Evolutionary conservation across 1,140 invertebrate species (phyloP).

Genomic region (Tachypleus tridentatus): DNA sequence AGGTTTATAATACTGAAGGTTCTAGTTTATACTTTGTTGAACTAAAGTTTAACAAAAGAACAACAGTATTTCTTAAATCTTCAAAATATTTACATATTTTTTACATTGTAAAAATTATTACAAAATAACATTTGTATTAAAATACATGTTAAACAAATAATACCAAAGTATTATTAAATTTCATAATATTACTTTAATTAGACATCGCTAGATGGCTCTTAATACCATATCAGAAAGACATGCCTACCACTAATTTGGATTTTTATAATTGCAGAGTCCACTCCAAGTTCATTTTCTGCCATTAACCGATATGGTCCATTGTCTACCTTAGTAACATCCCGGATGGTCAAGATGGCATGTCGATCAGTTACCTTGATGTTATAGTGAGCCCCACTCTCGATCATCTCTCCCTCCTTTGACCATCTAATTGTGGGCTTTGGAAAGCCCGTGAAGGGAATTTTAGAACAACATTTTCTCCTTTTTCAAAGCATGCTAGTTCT

Average conservation of each 20-base stretch:
- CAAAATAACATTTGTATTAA: too few relatives aligned
- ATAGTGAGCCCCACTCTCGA: conserved; percentile 83
- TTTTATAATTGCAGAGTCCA: conserved; percentile 86
- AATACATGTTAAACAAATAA: too few relatives aligned
- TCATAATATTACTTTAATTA: too few relatives aligned
- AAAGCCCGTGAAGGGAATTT: conserved; percentile 96
- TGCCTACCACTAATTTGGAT: conserved; percentile 80
- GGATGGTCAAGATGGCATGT: conserved; percentile 87
- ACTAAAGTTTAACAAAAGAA: too few relatives aligned
- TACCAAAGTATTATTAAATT: too few relatives aligned
- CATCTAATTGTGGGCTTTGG: conserved; percentile 89
- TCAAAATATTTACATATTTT: too few relatives aligned
- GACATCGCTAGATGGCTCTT: too few relatives aligned
- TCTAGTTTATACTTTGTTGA: too few relatives aligned
- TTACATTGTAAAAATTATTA: too few relatives aligned
- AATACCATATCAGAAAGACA: too few relatives aligned
- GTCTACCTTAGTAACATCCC: conserved; percentile 82
- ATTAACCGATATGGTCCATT: conserved; percentile 87
- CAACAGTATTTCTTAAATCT: too few relatives aligned
- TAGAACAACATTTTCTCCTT: conserved; percentile 89
- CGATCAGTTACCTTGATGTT: conserved; percentile 69
- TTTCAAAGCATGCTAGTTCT: conserved; percentile 94
- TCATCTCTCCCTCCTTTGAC: conserved; percentile 83
- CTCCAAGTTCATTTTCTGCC: conserved; percentile 91
- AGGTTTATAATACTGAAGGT: too few relatives aligned